Evolutionary conservation across 1,140 invertebrate species (phyloP).

Genomic region (Bombus vancouverensis): DNA sequence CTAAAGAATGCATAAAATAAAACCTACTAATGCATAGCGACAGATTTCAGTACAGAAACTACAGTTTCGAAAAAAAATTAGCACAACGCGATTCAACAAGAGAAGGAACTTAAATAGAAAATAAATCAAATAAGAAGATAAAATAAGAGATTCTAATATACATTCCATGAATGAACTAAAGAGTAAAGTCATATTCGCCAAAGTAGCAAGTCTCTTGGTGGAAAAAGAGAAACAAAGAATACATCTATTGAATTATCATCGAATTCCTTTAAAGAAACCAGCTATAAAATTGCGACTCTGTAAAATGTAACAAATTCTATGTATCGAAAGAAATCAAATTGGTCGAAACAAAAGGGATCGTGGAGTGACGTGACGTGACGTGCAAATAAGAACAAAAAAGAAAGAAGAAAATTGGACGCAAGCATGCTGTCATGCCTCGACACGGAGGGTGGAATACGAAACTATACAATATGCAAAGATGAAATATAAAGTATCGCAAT

Average conservation of each 20-base stretch:
- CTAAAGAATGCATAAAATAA: background rate
- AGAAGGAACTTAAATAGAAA: background rate
- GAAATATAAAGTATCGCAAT: slow-evolving; percentile 4
- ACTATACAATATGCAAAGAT: background rate
- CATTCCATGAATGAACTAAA: too few relatives aligned
- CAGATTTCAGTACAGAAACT: background rate
- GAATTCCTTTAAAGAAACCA: background rate
- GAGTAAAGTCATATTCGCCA: background rate
- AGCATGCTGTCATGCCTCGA: slow-evolving; percentile 64
- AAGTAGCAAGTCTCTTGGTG: background rate
- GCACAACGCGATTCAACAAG: background rate
- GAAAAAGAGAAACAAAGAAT: too few relatives aligned
- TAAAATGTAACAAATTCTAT: background rate
- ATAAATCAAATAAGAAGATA: background rate
- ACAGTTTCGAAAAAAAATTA: background rate
- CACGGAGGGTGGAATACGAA: background rate
- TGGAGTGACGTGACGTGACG: slow-evolving; percentile 58
- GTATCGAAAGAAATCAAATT: background rate
- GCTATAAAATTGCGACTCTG: background rate
- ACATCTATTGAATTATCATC: background rate
- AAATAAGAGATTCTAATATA: too few relatives aligned
- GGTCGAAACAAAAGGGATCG: background rate
- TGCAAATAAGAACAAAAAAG: slow-evolving; percentile 49
- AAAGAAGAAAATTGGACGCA: slow-evolving; percentile 48
- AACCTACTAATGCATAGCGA: background rate